These are phyloP conservation scores for Burhinus bistriatus DNA, from an alignment of 2,113 vertebrate genomes.

Conservation along the genomic window DNA sequence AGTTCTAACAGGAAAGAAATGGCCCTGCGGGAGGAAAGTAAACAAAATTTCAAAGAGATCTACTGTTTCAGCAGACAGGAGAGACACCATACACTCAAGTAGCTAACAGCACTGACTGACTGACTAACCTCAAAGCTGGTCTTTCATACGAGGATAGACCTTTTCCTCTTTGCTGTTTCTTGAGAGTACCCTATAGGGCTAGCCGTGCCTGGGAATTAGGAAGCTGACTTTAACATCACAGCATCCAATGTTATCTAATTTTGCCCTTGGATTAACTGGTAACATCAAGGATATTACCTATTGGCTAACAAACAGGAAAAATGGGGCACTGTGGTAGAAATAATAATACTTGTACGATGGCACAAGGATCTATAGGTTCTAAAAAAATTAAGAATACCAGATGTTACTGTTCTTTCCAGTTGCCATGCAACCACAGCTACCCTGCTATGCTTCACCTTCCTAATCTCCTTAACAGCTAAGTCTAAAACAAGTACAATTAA, in stretches of 20 bases:
- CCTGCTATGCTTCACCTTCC: conserved; percentile 34
- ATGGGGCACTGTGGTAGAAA: neutral
- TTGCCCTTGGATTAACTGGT: neutral
- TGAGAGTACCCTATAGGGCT: neutral
- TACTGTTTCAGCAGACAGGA: neutral
- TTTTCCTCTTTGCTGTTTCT: neutral
- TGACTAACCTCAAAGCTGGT: neutral
- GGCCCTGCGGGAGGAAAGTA: neutral
- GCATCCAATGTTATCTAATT: neutral
- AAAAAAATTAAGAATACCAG: conserved; percentile 35
- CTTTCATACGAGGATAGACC: neutral
- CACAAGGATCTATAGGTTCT: neutral
- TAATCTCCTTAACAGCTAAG: conserved; percentile 52
- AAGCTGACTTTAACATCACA: neutral
- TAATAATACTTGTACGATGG: neutral
- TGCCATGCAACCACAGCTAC: conserved; percentile 55
- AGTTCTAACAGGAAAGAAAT: conserved; percentile 10
- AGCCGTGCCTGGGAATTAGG: neutral
- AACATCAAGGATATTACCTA: neutral
- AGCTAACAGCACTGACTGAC: neutral
- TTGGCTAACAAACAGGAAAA: neutral
- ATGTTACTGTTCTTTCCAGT: conserved; percentile 44
- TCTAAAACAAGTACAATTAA: conserved; percentile 48
- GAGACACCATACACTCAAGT: neutral
- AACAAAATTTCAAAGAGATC: neutral